These are phyloP conservation scores for Crambe crambe DNA, from an alignment of 37 sponge, comb jelly and placozoan species.

Conservation along the genomic window DNA sequence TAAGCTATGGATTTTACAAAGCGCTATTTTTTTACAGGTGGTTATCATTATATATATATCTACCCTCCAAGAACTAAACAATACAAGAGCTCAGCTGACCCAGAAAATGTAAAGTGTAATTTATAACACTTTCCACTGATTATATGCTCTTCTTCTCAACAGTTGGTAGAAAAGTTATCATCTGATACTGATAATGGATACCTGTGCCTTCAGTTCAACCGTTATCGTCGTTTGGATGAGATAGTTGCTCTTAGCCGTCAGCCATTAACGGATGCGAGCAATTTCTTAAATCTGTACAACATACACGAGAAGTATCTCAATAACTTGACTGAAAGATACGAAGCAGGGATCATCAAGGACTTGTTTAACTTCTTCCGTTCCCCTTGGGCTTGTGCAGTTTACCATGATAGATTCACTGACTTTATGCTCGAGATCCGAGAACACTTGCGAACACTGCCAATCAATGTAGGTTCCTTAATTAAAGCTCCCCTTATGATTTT, in stretches of 20 bases:
- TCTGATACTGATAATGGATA: conserved; percentile 72
- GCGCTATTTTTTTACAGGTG: conserved; percentile 55
- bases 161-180: too few species aligned
- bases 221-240: conserved; percentile 66
- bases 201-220: conserved; percentile 72
- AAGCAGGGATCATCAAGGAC: conserved; percentile 66
- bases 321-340: conserved; percentile 63
- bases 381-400: conserved; percentile 86
- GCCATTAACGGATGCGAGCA: conserved; percentile 14
- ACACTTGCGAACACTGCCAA: conserved; percentile 22
- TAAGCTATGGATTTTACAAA: too few species aligned
- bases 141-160: background rate
- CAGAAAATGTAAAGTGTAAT: too few species aligned
- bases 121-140: too few species aligned
- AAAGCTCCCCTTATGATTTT: too few species aligned
- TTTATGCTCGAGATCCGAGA: conserved; percentile 84
- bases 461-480: background rate
- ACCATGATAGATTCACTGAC: conserved; percentile 91
- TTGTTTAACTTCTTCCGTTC: conserved; percentile 79
- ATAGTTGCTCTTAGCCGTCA: conserved; percentile 65
- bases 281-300: conserved; percentile 81
- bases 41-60: conserved; percentile 60
- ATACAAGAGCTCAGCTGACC: too few species aligned
- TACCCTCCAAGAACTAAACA: conserved; percentile 51
- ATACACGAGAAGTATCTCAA: conserved; percentile 96